Base-by-base conservation (phyloP, 1,140 invertebrate genomes). In the Tenebrio molitor region DNA sequence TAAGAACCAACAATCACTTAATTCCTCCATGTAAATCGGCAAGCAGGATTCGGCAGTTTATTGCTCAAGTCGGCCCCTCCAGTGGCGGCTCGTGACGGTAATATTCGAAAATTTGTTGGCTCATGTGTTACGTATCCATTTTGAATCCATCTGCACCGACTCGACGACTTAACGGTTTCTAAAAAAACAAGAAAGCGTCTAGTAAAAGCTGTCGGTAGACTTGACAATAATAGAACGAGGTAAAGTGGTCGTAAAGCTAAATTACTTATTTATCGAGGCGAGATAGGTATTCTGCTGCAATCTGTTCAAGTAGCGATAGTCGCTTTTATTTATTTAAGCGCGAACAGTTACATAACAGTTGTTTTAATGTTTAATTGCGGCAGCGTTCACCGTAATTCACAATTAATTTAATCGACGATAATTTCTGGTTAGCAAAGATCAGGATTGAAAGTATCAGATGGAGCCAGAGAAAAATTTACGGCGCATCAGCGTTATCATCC, bases 401-500 rank as follows among this genome's bases (percentile, higher is more conserved):
- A 29, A 58, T 58, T 58, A 25, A 58, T 58, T 58, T 58, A 58
- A 58, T 58, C 50, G 50, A 21, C 12, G 50, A 14, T 25, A 58
- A 58, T 58, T 58, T 33, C 21, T 17, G 42, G 42, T 46, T 46
- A 16, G 7, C 6, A 12, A 7, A 33, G 29, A 12, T 12, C 36
- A 5, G 36, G 14, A 46, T 46, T 14, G 10, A 29, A 29, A 58
- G 44, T 39, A 12, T n/a, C 36, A n/a, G 2, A n/a, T 39, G 4
- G 12, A 29, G 21, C 12, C 10, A 25, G 23, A 58, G 16, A 44
- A 41, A 44, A 66, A 44, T 66, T 44, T 21, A 62, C 53, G 12
- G 25, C 16, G 15, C 10, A 23, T 42, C 8, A 66, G 64, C 44
- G 64, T 66, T 44, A 70, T 70, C 69, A 70, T 70, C 19, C 53